Percentiles rank a stretch among this genome's conserved stretches.
Evolutionary conservation across 1,140 invertebrate genomes (phyloP).

Genomic region (Aporrectodea caliginosa): DNA sequence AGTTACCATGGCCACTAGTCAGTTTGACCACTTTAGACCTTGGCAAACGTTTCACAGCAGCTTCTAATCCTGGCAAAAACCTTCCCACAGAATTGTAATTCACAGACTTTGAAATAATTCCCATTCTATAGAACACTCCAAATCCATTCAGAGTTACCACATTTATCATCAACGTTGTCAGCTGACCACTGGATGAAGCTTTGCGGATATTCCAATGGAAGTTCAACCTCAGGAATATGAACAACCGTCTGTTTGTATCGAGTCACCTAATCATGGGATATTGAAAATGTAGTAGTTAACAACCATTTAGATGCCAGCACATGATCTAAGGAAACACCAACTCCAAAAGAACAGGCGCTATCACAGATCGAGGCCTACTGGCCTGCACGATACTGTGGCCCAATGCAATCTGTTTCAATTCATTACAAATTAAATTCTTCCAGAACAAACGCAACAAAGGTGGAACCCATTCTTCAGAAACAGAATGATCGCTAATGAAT

Average conservation of each 20-base stretch:
- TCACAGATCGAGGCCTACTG: not conserved
- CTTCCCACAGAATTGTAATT: not conserved
- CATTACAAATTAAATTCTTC: conserved; percentile 33
- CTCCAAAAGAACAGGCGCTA: not conserved
- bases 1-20: not conserved
- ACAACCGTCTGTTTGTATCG: not conserved
- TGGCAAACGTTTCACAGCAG: not conserved
- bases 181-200: conserved; percentile 39
- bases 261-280: not conserved
- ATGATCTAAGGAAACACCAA: not conserved
- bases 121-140: conserved; percentile 45
- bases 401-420: conserved; percentile 2
- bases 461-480: conserved; percentile 9
- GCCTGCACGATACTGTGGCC: conserved; percentile 6
- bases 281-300: not conserved
- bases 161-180: conserved; percentile 45
- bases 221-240: conserved; percentile 1
- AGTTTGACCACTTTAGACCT: not conserved
- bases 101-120: conserved; percentile 35
- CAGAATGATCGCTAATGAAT: conserved; percentile 21
- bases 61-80: not conserved
- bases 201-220: conserved; percentile 6
- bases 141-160: conserved; percentile 39
- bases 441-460: not conserved
- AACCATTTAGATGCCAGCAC: not conserved